These are phyloP conservation scores for Oryctes rhinoceros DNA, from an alignment of 1,140 invertebrate genomes.

Conservation along the genomic window DNA sequence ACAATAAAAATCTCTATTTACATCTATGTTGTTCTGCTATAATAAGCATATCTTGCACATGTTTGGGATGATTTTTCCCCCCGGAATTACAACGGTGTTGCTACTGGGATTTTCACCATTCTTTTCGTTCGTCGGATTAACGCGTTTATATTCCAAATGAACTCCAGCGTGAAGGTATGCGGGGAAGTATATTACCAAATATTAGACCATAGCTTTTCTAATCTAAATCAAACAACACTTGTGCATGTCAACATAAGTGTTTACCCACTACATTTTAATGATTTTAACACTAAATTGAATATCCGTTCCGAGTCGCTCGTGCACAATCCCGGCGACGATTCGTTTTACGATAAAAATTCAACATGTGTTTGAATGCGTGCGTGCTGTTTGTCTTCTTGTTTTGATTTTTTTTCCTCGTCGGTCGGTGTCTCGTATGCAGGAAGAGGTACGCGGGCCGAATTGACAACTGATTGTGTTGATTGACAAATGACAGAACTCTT, in stretches of 20 bases:
- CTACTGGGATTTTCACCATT: background rate
- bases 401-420: no score
- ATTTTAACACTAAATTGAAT: slow-evolving; percentile 45
- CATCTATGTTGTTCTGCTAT: background rate
- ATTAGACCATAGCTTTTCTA: slow-evolving; percentile 42
- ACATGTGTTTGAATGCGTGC: slow-evolving; percentile 28
- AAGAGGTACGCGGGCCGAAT: slow-evolving; percentile 25
- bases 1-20: slow-evolving; percentile 1
- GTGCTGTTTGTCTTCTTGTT: background rate
- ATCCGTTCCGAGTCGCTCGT: background rate
- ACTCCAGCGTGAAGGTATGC: background rate
- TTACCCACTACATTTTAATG: slow-evolving; percentile 45
- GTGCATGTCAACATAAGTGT: slow-evolving; percentile 48
- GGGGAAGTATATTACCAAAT: background rate
- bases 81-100: background rate
- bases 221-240: slow-evolving; percentile 47
- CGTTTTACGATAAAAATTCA: slow-evolving; percentile 42
- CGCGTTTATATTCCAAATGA: background rate
- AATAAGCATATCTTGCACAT: slow-evolving; percentile 14
- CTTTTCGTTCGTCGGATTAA: background rate
- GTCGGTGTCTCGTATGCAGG: background rate
- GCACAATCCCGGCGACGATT: slow-evolving; percentile 30
- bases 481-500: slow-evolving; percentile 43
- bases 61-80: background rate
- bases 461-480: slow-evolving; percentile 40